Conservation (phyloP, 2,113 vertebrate genomes). For the Eolophus roseicapilla region DNA sequence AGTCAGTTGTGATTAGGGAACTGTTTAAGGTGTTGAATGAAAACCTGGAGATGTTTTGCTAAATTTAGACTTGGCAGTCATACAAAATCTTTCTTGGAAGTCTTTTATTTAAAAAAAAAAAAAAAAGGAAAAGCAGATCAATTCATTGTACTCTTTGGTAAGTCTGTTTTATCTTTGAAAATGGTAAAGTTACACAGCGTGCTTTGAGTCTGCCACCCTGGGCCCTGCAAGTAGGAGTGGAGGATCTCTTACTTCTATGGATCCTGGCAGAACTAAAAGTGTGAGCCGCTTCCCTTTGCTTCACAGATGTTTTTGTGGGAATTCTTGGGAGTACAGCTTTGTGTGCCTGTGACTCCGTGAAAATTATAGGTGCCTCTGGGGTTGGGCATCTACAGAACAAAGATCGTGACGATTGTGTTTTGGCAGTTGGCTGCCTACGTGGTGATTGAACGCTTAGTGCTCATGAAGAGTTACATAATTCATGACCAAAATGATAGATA, state of each 20-base stretch:
- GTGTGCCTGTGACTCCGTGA: slow-evolving; percentile 14
- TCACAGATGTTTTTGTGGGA: neutral
- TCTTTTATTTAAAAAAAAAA: neutral
- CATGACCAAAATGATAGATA: slow-evolving; percentile 66
- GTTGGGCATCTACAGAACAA: slow-evolving; percentile 50
- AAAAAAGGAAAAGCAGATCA: neutral
- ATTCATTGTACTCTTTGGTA: neutral
- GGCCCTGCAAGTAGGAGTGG: neutral
- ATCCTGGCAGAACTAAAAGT: neutral
- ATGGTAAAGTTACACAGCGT: rapidly evolving
- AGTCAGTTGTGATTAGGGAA: neutral
- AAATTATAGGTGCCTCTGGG: slow-evolving; percentile 56
- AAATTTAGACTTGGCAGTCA: neutral
- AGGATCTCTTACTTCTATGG: neutral
- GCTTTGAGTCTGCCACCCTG: neutral
- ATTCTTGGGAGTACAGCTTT: slow-evolving; percentile 2
- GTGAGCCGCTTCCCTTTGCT: neutral
- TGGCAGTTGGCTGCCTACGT: slow-evolving; percentile 55
- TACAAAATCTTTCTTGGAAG: neutral
- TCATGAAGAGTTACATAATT: slow-evolving; percentile 57
- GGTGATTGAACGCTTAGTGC: slow-evolving; percentile 39
- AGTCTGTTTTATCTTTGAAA: neutral
- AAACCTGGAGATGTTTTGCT: neutral
- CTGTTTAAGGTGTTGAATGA: neutral
- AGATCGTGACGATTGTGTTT: slow-evolving; percentile 39